phyloP scores from a whole-genome alignment of 2,888 invertebrate genomes.

The Embidobia sp. region DNA sequence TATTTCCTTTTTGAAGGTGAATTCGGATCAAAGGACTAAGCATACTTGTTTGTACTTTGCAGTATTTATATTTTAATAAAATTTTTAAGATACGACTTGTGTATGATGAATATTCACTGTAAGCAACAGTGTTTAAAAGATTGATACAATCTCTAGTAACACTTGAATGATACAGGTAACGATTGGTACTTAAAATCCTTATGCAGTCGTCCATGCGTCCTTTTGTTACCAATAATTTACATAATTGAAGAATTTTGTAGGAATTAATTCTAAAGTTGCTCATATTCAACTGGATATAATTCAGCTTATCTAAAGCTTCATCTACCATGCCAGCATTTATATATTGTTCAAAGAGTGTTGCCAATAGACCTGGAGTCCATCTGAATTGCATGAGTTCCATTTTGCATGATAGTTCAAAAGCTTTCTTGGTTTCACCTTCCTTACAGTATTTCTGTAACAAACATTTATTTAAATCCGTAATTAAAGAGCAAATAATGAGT shows the following conservation, averaged over 20 bases:
- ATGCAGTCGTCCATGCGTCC: conserved; percentile 1
- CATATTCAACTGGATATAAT: background rate
- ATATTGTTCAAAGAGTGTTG: background rate
- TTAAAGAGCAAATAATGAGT: too few relatives aligned
- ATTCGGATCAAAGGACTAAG: conserved; percentile 8
- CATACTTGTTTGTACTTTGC: background rate
- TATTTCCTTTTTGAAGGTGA: background rate
- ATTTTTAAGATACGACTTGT: background rate
- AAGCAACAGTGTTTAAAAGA: conserved; percentile 5
- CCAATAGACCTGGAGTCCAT: background rate
- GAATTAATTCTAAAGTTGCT: background rate
- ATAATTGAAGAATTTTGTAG: background rate
- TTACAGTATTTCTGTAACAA: conserved; percentile 16
- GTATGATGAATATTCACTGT: background rate
- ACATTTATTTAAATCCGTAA: too few relatives aligned
- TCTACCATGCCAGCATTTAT: background rate
- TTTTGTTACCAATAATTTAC: background rate
- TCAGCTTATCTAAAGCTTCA: background rate
- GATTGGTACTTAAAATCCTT: background rate
- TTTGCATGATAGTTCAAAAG: background rate
- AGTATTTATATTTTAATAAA: conserved; percentile 15
- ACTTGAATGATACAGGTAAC: background rate
- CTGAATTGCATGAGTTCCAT: background rate
- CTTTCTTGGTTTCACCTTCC: background rate
- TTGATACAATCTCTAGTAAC: background rate